A percentile compares a stretch with the other conserved stretches of the same genome.
Conservation (phyloP, 2,888 invertebrate genomes). For the Helleia helle region DNA sequence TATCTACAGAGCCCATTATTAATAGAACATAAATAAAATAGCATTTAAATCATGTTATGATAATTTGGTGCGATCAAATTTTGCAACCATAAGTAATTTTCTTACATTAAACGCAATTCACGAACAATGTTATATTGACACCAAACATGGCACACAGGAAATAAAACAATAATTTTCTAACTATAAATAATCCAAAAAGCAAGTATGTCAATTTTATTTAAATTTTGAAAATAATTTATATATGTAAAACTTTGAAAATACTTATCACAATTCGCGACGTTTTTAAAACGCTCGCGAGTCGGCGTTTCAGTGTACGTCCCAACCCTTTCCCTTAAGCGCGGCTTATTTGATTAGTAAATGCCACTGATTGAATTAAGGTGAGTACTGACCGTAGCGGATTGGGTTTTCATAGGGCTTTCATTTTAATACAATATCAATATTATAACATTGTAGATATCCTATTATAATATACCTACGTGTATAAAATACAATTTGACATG, state of each 20-base stretch:
- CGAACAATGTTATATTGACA: no score
- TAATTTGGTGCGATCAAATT: no score
- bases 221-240: no score
- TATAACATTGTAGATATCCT: neutral
- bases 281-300: constrained; percentile 16
- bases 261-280: neutral
- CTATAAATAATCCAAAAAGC: no score
- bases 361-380: constrained; percentile 68
- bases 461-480: neutral
- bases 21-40: no score
- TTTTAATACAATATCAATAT: constrained; percentile 14
- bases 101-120: no score
- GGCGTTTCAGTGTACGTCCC: constrained; percentile 35
- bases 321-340: constrained; percentile 51
- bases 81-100: no score
- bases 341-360: constrained; percentile 68
- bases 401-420: constrained; percentile 35
- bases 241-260: neutral
- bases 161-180: no score
- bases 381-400: constrained; percentile 35
- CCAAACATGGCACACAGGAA: no score
- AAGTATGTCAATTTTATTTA: no score
- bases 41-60: no score
- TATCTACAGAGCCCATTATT: no score
- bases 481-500: neutral